Evolutionary conservation across 2,888 invertebrate genomes (phyloP), one percentile per base, ranked within the genome.

Genomic region (Tinea pellionella): DNA sequence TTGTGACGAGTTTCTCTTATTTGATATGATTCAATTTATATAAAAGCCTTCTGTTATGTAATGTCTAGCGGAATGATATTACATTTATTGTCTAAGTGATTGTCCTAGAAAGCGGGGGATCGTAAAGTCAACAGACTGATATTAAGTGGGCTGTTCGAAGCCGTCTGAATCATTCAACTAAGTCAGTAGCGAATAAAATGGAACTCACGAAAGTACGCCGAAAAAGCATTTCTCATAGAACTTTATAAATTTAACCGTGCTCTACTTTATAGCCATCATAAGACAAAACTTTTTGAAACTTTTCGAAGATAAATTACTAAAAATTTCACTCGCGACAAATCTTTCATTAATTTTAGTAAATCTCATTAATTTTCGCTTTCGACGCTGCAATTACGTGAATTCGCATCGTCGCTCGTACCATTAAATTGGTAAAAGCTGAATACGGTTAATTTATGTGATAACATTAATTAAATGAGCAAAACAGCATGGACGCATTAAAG

Each of bases 321-420:
- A 53, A 55, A 32, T 57, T 57, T 4, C 30, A 57, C 57, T 30
- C 15, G 15, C 32, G 57, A 57, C 57, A 57, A 57, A 57, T 57
- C 57, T 57, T 57, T 57, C 57, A 57, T 57, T 57, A 57, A 57
- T 32, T 57, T 57, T 57, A 15, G 57, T 32, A 15, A 60, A 68
- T 71, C 69, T 73, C 76, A 75, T 78, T 76, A 77, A 75, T 78
- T 71, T 71, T 69, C 66, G 70, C 73, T 72, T 73, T 71, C 71
- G 65, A 66, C 69, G 68, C 65, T 65, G 73, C 75, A 76, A 77
- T 78, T 76, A 78, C 74, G 75, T 73, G 74, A 77, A 77, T 77
- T 76, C 65, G 66, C 63, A 70, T 71, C 71, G 69, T 68, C 68
- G 67, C 66, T 62, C 64, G 61, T 66, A 64, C 68, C 68, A 67